Conservation (phyloP, 2,113 vertebrate species). For the Salvator merianae region DNA sequence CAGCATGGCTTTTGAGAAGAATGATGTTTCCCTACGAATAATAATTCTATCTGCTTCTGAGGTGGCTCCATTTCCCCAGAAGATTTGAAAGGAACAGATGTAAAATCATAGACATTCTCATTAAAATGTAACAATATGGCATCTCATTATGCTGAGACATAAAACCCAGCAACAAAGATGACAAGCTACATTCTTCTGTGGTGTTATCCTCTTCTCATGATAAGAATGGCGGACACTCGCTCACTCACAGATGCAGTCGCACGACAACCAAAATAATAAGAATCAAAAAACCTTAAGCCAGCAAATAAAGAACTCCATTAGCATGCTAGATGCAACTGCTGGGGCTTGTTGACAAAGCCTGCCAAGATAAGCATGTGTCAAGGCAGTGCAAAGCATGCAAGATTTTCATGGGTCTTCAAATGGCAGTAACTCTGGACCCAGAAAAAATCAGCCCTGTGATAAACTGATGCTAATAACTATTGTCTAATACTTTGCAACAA, state of each 20-base stretch:
- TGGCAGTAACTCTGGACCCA: conserved; percentile 29
- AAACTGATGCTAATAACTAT: conserved; percentile 17
- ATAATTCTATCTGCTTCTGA: conserved; percentile 6
- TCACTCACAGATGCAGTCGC: no score
- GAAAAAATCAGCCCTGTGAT: conserved; percentile 36
- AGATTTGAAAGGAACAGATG: conserved; percentile 38
- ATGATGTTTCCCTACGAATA: not conserved
- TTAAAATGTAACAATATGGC: conserved; percentile 9
- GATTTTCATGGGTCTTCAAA: conserved; percentile 29
- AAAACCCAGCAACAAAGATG: conserved; percentile 16
- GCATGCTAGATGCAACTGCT: not conserved
- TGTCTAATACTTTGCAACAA: not conserved
- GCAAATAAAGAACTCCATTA: not conserved
- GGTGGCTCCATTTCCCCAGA: not conserved
- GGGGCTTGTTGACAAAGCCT: conserved; percentile 12
- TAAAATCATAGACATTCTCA: conserved; percentile 31
- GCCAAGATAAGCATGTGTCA: conserved; percentile 12
- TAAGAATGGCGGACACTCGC: not conserved
- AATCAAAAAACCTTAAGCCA: conserved; percentile 2
- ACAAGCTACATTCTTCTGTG: not conserved
- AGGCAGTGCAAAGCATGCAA: conserved; percentile 36
- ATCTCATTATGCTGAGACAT: not conserved
- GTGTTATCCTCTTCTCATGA: not conserved
- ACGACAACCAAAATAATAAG: not conserved
- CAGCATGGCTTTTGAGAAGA: not conserved